A percentile compares a stretch with the other conserved stretches of the same genome.
Evolutionary conservation across 2,888 invertebrate genomes (phyloP).

Genomic region (Nomada goodeniana): DNA sequence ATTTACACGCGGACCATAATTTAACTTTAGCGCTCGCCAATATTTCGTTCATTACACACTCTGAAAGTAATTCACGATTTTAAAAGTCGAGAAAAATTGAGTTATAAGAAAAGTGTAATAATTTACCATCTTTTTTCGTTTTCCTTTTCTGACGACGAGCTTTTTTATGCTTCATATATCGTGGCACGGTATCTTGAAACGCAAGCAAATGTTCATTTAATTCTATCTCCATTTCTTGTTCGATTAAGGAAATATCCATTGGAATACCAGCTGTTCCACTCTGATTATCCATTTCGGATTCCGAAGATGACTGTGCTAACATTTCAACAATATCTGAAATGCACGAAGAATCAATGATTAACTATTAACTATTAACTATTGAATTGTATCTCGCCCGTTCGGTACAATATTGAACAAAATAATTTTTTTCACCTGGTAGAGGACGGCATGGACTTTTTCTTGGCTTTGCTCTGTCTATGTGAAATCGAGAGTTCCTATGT

Average conservation of each 20-base stretch:
- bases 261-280: constrained; percentile 61
- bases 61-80: constrained; percentile 49
- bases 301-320: constrained; percentile 77
- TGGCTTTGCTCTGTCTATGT: constrained; percentile 80
- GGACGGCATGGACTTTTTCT: constrained; percentile 80
- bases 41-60: constrained; percentile 72
- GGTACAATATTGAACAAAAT: background rate
- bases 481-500: constrained; percentile 69
- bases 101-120: background rate
- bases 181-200: constrained; percentile 84
- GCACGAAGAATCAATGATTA: background rate
- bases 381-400: background rate
- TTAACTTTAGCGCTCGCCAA: constrained; percentile 85
- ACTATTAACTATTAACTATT: background rate
- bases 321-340: constrained; percentile 76
- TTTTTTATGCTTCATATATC: constrained; percentile 79
- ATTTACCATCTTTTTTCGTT: constrained; percentile 71
- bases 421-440: constrained; percentile 73
- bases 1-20: constrained; percentile 84
- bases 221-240: constrained; percentile 80
- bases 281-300: constrained; percentile 76
- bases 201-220: constrained; percentile 84
- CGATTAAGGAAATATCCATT: constrained; percentile 65
- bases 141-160: constrained; percentile 76
- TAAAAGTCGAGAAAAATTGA: background rate